phyloP scores from a whole-genome alignment of 2,113 vertebrate species.

The Toxotes chatareus region DNA sequence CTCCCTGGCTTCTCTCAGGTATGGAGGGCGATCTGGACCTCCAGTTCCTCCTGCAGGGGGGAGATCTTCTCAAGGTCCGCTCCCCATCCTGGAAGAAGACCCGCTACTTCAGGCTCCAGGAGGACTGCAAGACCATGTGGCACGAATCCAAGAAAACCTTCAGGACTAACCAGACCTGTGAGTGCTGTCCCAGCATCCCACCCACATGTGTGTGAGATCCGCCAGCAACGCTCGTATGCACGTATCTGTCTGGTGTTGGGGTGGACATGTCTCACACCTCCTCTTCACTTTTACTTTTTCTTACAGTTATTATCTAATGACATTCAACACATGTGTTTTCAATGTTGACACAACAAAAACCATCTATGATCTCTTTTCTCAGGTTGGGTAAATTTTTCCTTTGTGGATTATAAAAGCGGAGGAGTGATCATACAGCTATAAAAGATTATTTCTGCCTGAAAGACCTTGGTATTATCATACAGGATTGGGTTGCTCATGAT shows the following conservation, averaged over 20 bases:
- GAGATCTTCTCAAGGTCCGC: conserved; percentile 93
- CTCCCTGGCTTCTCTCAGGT: conserved; percentile 76
- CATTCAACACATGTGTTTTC: not conserved
- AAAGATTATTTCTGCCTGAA: not conserved
- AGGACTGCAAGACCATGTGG: conserved; percentile 98
- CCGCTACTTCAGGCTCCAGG: conserved; percentile 92
- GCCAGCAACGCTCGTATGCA: not conserved
- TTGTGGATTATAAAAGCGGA: conserved; percentile 10
- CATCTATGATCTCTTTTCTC: not conserved
- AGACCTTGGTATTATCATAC: conserved; percentile 26
- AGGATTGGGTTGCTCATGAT: conserved; percentile 17
- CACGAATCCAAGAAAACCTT: conserved; percentile 92
- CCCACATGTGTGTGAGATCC: conserved; percentile 48
- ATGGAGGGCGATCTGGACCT: conserved; percentile 90
- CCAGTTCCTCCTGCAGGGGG: conserved; percentile 91
- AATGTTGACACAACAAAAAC: not conserved
- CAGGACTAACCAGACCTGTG: conserved; percentile 83
- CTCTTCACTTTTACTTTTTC: not conserved
- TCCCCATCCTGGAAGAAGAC: conserved; percentile 92
- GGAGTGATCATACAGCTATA: conserved; percentile 8
- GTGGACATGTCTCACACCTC: not conserved
- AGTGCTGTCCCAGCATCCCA: conserved; percentile 59
- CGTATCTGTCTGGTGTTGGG: conserved; percentile 6
- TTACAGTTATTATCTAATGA: not conserved
- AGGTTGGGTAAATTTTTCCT: not conserved